Conservation (phyloP, 2,888 invertebrate genomes). For the Drosophila macrothrix region DNA sequence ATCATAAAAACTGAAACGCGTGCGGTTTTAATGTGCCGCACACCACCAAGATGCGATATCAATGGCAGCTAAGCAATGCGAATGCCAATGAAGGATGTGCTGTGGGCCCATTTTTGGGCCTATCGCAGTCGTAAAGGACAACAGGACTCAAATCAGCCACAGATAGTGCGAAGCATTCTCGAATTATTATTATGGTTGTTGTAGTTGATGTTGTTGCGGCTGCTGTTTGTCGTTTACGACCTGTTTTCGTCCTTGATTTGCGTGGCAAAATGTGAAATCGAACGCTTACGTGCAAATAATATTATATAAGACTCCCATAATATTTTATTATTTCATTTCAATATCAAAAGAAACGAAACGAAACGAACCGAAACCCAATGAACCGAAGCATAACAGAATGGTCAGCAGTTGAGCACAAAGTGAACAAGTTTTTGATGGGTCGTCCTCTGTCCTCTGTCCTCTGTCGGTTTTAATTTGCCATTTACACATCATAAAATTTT, state of each 20-base stretch:
- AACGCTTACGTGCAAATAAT: conserved; percentile 53
- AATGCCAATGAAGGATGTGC: background rate
- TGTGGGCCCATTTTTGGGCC: conserved; percentile 6
- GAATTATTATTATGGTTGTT: conserved; percentile 30
- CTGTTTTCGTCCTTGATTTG: conserved; percentile 50
- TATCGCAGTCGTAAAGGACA: conserved; percentile 52
- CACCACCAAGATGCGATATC: conserved; percentile 14
- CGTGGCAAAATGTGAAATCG: conserved; percentile 20
- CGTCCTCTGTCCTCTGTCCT: conserved; percentile 26
- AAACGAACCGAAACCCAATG: conserved; percentile 3
- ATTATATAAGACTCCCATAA: conserved; percentile 42
- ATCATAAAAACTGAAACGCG: conserved; percentile 61
- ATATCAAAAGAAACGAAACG: conserved; percentile 26
- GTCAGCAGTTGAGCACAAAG: conserved; percentile 21
- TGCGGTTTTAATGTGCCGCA: conserved; percentile 66
- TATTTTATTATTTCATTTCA: conserved; percentile 57
- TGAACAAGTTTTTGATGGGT: conserved; percentile 18
- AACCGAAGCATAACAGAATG: conserved; percentile 4
- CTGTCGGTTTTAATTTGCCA: conserved; percentile 62
- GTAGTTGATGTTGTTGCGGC: conserved; percentile 21
- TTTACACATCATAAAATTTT: conserved; percentile 66
- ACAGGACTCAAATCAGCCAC: conserved; percentile 22
- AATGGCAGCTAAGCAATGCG: conserved; percentile 8
- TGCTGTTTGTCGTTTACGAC: conserved; percentile 52
- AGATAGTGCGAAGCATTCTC: conserved; percentile 51